Percentiles rank a stretch among this genome's conserved stretches.
These are phyloP conservation scores for Cheiracanthium punctorium DNA, from an alignment of 2,888 invertebrate species.

Conservation along the genomic window DNA sequence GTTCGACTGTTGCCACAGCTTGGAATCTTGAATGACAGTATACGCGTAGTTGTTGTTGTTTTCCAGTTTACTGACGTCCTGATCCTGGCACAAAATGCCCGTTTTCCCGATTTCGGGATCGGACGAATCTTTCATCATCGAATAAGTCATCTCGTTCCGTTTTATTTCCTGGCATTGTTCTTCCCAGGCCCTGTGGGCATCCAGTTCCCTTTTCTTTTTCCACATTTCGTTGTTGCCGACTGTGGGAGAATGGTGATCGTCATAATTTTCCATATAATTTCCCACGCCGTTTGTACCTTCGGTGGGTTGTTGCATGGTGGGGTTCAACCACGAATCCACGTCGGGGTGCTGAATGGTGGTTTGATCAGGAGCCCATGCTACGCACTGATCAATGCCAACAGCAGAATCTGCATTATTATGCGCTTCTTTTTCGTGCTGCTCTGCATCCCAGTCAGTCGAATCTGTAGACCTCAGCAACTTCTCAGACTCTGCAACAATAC, in stretches of 20 bases:
- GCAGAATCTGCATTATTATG: background rate
- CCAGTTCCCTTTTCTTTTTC: conserved; percentile 41
- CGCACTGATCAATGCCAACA: background rate
- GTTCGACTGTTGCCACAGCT: background rate
- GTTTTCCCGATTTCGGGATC: background rate
- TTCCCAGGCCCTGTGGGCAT: conserved; percentile 22
- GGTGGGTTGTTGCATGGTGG: background rate
- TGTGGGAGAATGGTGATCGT: background rate
- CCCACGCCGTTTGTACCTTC: background rate
- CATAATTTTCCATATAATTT: background rate
- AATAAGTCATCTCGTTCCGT: background rate
- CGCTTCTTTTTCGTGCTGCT: background rate
- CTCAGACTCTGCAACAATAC: background rate
- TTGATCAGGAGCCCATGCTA: conserved; percentile 26
- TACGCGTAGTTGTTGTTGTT: background rate
- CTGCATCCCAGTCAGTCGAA: background rate
- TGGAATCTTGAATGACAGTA: conserved; percentile 13
- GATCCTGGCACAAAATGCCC: background rate
- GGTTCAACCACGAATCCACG: conserved; percentile 48
- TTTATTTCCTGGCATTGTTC: conserved; percentile 6
- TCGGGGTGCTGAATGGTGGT: background rate
- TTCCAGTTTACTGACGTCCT: background rate
- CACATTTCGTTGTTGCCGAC: conserved; percentile 5
- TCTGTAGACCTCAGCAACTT: background rate
- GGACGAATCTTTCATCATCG: background rate